A percentile compares a stretch with the other conserved stretches of the same genome.
phyloP scores from a whole-genome alignment of 2,797 vertebrate species.

The Macropus fuliginosus region DNA sequence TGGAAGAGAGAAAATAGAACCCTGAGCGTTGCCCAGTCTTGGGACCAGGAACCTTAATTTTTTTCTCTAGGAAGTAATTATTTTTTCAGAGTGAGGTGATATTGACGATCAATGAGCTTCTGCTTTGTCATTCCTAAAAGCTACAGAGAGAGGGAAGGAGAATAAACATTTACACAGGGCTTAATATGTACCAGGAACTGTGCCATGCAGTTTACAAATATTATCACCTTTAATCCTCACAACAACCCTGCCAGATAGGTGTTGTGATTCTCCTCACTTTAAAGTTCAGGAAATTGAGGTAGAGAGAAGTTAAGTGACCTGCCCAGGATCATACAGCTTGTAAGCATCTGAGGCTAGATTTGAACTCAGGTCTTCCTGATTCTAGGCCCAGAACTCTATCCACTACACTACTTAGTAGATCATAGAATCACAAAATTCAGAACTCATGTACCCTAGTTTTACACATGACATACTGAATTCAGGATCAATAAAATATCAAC shows the following conservation, averaged over 20 bases:
- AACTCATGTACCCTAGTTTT: background rate
- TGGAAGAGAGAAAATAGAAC: conserved; percentile 15
- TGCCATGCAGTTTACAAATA: background rate
- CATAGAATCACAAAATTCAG: background rate
- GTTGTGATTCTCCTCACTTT: background rate
- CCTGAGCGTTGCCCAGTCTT: background rate
- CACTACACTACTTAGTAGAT: background rate
- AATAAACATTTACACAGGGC: background rate
- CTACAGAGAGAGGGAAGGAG: background rate
- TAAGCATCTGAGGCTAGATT: background rate
- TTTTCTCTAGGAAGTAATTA: background rate
- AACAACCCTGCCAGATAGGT: background rate
- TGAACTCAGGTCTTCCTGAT: background rate
- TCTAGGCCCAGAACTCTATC: background rate
- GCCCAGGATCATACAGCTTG: background rate
- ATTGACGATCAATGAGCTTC: background rate
- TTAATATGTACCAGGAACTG: background rate
- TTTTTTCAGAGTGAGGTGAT: background rate
- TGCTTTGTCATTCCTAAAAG: background rate
- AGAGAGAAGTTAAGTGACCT: background rate
- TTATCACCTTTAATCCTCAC: background rate
- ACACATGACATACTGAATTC: background rate
- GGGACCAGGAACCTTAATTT: background rate
- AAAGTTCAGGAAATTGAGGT: background rate
- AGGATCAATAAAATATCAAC: background rate